Conservation (phyloP, 2,113 vertebrate species). For the Struthio camelus region DNA sequence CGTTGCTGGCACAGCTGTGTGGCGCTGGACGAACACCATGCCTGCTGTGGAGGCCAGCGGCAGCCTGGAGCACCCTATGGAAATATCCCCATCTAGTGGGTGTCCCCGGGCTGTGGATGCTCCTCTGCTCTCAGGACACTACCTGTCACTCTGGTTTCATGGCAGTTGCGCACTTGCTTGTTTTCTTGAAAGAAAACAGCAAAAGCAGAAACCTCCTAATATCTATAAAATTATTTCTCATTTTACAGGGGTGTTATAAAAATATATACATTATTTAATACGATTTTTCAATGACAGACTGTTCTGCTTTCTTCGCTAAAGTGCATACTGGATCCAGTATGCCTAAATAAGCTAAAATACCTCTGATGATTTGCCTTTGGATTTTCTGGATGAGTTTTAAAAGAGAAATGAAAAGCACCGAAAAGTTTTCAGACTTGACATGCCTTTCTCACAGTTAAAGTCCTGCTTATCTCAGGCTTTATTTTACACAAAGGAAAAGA, state of each 20-base stretch:
- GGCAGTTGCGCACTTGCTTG: background rate
- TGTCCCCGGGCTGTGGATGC: background rate
- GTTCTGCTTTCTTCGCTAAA: background rate
- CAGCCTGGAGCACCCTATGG: background rate
- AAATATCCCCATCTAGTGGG: conserved; percentile 71
- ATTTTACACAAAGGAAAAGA: background rate
- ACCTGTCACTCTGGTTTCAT: background rate
- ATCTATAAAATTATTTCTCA: background rate
- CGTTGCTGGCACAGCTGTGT: fast-evolving
- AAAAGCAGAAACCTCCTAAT: background rate
- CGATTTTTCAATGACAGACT: background rate
- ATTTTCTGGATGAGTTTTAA: background rate
- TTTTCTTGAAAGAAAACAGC: background rate
- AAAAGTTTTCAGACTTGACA: background rate
- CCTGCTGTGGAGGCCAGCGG: background rate
- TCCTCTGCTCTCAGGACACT: background rate
- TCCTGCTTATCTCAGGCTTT: background rate
- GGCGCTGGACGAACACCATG: background rate
- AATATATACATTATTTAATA: fast-evolving
- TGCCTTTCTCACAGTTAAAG: background rate
- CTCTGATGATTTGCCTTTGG: background rate
- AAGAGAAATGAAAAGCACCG: background rate
- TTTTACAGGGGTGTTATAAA: background rate
- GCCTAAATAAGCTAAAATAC: background rate
- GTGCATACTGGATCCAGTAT: background rate